phyloP scores from a whole-genome alignment of 1,140 invertebrate species.

The Dolichoris vasculosae region DNA sequence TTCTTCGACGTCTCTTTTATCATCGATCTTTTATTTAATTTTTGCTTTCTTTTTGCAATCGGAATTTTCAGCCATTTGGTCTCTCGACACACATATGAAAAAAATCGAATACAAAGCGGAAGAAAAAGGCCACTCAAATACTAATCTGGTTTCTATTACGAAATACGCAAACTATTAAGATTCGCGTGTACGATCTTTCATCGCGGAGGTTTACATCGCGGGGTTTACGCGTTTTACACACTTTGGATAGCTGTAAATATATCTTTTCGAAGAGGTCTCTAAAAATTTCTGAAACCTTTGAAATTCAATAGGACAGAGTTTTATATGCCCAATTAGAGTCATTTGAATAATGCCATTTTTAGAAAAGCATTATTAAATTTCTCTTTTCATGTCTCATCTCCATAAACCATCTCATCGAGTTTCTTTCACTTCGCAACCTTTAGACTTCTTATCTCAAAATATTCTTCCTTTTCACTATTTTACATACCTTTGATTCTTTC shows the following conservation, averaged over 20 bases:
- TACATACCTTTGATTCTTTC: slow-evolving; percentile 36
- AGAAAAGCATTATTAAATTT: slow-evolving; percentile 4
- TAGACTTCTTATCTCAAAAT: slow-evolving; percentile 26
- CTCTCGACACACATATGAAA: background rate
- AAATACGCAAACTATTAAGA: background rate
- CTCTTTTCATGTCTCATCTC: background rate
- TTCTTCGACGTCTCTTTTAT: slow-evolving; percentile 38
- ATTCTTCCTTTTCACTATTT: slow-evolving; percentile 14
- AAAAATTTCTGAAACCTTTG: background rate
- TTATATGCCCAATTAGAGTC: slow-evolving; percentile 10
- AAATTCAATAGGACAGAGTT: background rate
- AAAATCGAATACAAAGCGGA: background rate
- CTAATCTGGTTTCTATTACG: background rate
- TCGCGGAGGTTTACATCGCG: too few species aligned
- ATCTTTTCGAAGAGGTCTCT: background rate
- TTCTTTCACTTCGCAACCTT: slow-evolving; percentile 15
- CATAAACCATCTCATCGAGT: background rate
- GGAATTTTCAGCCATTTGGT: background rate
- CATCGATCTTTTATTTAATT: slow-evolving; percentile 43
- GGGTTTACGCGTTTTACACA: background rate
- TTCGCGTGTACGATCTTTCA: too few species aligned
- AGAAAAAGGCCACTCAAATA: background rate
- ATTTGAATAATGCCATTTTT: slow-evolving; percentile 14
- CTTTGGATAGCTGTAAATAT: background rate
- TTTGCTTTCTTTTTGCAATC: slow-evolving; percentile 12